Evolutionary conservation across 2,797 vertebrate genomes (phyloP).

Genomic region (Chaenodraco wilsoni): DNA sequence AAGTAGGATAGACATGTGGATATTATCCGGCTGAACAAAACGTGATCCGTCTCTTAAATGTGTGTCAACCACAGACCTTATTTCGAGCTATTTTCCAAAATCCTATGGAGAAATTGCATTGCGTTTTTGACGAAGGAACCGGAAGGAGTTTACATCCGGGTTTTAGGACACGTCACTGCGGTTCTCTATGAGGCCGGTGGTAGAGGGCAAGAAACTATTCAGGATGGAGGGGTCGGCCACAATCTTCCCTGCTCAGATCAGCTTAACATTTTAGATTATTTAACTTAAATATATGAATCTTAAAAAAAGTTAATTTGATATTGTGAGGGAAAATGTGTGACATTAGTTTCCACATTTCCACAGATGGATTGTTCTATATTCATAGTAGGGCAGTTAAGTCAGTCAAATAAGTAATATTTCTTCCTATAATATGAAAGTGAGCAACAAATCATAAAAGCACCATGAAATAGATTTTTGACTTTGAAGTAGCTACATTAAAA

Average conservation of each 20-base stretch:
- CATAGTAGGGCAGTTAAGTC: neutral
- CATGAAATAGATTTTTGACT: conserved; percentile 45
- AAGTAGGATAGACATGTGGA: no score
- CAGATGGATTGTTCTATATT: neutral
- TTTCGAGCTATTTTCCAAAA: no score
- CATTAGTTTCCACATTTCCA: conserved; percentile 13
- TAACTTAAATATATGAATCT: neutral
- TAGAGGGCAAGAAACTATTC: no score
- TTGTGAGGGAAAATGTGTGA: neutral
- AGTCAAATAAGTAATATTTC: conserved; percentile 5
- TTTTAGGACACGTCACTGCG: no score
- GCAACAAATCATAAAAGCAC: conserved; percentile 12
- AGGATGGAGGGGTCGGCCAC: no score
- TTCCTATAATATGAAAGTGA: conserved; percentile 12
- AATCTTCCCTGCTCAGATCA: neutral
- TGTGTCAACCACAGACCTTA: no score
- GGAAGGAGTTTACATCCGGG: no score
- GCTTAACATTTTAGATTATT: conserved; percentile 15
- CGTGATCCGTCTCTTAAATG: no score
- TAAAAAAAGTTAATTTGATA: conserved; percentile 12
- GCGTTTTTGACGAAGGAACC: no score
- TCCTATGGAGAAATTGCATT: no score
- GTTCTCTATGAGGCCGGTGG: no score
- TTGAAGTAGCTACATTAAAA: conserved; percentile 57
- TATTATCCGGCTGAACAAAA: no score